phyloP scores from a whole-genome alignment of 2,113 vertebrate species.

The Apodemus sylvaticus region DNA sequence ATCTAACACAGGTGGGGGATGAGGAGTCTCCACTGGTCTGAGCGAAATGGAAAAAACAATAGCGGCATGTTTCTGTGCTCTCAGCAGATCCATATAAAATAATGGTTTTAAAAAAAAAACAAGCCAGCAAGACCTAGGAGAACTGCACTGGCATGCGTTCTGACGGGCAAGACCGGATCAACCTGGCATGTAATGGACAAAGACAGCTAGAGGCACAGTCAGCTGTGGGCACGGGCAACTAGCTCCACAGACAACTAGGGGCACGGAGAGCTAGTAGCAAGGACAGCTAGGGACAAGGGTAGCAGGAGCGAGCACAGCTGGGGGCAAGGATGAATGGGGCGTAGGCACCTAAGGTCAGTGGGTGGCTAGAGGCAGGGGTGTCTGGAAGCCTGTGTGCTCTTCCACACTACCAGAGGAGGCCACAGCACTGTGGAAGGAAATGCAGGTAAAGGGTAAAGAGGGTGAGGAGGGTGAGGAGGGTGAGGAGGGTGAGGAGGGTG shows the following conservation, averaged over 20 bases:
- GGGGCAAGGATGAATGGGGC: background rate
- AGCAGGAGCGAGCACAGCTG: background rate
- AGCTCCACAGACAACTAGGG: background rate
- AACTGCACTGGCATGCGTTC: background rate
- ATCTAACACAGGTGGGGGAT: background rate
- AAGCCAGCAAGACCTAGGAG: background rate
- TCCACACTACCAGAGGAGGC: background rate
- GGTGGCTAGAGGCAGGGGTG: background rate
- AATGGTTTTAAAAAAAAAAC: background rate
- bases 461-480: background rate
- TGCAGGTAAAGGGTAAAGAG: background rate
- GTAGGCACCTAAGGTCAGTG: background rate
- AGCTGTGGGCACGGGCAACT: background rate
- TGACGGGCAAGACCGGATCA: background rate
- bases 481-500: too few species aligned
- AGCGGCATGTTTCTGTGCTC: background rate
- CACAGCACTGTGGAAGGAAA: background rate
- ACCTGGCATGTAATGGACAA: too few species aligned
- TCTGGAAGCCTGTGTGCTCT: background rate
- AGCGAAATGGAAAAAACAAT: background rate
- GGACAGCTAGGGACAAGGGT: background rate
- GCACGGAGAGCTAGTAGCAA: background rate
- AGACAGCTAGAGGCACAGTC: background rate
- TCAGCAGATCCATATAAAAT: background rate
- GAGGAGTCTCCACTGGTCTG: background rate